Evolutionary conservation across 2,888 invertebrate species (phyloP), one percentile per base, ranked within the genome.

Genomic region (Octodonta nipae): DNA sequence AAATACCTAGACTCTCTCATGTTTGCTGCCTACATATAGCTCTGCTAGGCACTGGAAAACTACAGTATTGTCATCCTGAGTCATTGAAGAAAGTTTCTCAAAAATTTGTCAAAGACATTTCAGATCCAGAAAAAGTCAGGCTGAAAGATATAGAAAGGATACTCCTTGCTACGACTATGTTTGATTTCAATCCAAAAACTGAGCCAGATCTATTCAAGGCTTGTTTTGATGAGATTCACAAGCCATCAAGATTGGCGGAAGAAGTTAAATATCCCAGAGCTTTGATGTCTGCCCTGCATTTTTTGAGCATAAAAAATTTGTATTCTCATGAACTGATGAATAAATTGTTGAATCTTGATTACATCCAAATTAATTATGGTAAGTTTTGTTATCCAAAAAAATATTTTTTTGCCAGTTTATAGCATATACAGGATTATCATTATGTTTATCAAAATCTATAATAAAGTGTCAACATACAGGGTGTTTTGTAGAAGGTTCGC

Each of bases 81-180:
- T 46, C 66, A 2, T 45, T 73, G 6, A 54, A 65, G 28, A 48
- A 62, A 17, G 67, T 79, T 29, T 60, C 75, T 1, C 47, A 70
- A 27, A 66, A 65, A 37, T 65, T 77, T 12, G 53, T 63, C 5
- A 45, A 55, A 2, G 58, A 70, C 15, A 51, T 79, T 1, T 40
- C 62, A 3, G 38, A 52, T 33, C 16, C 38, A 3, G 36, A 47
- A n/a, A 37, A 39, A 20, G 45, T 58, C 2, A 68, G 83, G 38
- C 28, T 83, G 1, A 86, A 86, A 59, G 85, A 86, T 51, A 60
- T 85, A 15, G 85, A 85, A 58, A 68, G 83, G 44, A 57, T 83
- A 5, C 58, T 73, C 3, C 65, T 78, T 37, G 66, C 68, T 1
- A 67, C 74, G 49, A 69, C 71, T 2, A 67, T 73, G 50, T 78